phyloP scores from a whole-genome alignment of 2,113 vertebrate species.

The Festucalex cinctus region DNA sequence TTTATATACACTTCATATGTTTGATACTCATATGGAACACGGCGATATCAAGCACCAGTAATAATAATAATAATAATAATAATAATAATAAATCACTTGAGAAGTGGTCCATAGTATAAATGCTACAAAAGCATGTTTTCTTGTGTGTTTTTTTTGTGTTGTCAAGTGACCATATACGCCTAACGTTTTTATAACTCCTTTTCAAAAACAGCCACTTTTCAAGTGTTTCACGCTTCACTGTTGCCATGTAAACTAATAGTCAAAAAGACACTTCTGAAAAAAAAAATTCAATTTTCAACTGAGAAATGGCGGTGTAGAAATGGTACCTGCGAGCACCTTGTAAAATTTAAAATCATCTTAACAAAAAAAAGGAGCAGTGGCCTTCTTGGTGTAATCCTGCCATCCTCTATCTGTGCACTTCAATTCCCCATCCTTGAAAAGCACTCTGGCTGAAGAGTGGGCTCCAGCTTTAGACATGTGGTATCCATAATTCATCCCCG shows the following conservation, averaged over 20 bases:
- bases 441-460: conserved; percentile 58
- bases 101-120: too few species aligned
- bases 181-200: too few species aligned
- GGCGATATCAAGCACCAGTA: too few species aligned
- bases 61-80: too few species aligned
- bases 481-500: conserved; percentile 71
- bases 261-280: not conserved
- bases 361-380: conserved; percentile 49
- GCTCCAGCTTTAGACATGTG: conserved; percentile 65
- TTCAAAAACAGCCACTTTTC: not conserved
- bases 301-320: not conserved
- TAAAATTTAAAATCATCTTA: conserved; percentile 39
- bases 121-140: not conserved
- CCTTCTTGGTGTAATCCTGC: conserved; percentile 54
- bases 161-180: too few species aligned
- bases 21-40: not conserved
- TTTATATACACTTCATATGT: not conserved
- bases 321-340: conserved; percentile 29
- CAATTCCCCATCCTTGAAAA: conserved; percentile 67
- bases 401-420: conserved; percentile 59
- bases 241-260: conserved; percentile 1
- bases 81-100: too few species aligned
- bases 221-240: not conserved
- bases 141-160: not conserved
- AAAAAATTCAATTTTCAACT: not conserved